Conservation (phyloP, 2,113 vertebrate species). For the Trichomycterus rosablanca region DNA sequence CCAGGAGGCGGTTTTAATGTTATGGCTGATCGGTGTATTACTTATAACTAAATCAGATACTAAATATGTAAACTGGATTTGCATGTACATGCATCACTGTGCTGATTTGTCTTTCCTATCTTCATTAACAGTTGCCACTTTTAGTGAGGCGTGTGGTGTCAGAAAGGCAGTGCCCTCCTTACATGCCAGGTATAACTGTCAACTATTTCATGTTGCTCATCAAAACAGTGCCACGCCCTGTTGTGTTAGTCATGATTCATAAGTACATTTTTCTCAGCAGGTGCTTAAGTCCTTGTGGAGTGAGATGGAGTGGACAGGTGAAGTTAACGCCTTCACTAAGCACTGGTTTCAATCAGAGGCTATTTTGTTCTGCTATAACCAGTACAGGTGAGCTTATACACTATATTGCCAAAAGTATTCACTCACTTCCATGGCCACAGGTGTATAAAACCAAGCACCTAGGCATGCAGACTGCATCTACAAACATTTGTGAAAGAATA, state of each 20-base stretch:
- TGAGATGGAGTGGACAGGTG: conserved; percentile 3
- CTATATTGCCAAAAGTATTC: too few species aligned
- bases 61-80: too few species aligned
- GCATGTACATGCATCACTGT: neutral
- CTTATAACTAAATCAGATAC: too few species aligned
- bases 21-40: too few species aligned
- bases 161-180: neutral
- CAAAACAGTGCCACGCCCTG: neutral
- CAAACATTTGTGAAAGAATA: too few species aligned
- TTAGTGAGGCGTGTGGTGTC: neutral
- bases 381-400: conserved; percentile 51
- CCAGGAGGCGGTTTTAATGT: too few species aligned
- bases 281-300: conserved; percentile 3
- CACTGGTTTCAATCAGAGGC: conserved; percentile 36
- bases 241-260: neutral
- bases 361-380: conserved; percentile 36
- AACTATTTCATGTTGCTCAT: neutral
- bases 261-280: neutral
- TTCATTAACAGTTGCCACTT: neutral
- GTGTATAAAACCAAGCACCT: too few species aligned
- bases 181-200: conserved; percentile 12
- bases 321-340: conserved; percentile 4
- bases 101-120: neutral
- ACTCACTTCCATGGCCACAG: too few species aligned
- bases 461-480: too few species aligned